These are phyloP conservation scores for Nesometra sesokonis DNA, from an alignment of 35 echinoderm and acorn worm species.

Conservation along the genomic window DNA sequence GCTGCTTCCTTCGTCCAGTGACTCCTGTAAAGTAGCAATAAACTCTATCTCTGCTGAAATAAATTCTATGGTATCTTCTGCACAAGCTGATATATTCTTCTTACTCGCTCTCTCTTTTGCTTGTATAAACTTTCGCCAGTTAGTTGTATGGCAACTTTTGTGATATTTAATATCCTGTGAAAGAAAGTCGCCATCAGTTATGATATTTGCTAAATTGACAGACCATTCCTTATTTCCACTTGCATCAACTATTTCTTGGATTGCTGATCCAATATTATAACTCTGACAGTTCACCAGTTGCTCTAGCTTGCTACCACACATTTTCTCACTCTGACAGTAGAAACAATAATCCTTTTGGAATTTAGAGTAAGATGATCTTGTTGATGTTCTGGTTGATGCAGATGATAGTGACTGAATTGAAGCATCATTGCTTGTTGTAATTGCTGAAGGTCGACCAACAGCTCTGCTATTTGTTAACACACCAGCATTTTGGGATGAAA, in stretches of 20 bases:
- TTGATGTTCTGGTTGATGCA: too few species aligned
- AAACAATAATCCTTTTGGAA: too few species aligned
- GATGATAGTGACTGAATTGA: too few species aligned
- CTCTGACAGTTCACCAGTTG: neutral
- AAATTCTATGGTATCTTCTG: neutral
- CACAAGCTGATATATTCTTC: neutral
- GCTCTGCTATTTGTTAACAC: too few species aligned
- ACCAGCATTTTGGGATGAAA: too few species aligned
- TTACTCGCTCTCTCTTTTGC: neutral
- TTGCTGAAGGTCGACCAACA: too few species aligned
- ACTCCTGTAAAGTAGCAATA: neutral
- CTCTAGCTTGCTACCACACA: too few species aligned
- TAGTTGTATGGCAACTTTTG: conserved; percentile 6
- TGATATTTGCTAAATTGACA: conserved; percentile 7
- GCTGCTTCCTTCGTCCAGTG: neutral
- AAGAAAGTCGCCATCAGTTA: conserved; percentile 4
- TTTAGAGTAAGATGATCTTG: too few species aligned
- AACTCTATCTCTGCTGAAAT: conserved; percentile 14
- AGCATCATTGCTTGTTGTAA: too few species aligned
- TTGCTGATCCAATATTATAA: neutral
- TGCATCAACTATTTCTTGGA: neutral
- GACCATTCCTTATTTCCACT: conserved; percentile 5
- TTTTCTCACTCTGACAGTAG: too few species aligned
- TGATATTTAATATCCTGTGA: conserved; percentile 15
- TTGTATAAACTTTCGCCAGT: conserved; percentile 21